Evolutionary conservation across 64 coral and sea anemone genomes (phyloP), one percentile per base, ranked within the genome.

Genomic region (Montipora cactus): DNA sequence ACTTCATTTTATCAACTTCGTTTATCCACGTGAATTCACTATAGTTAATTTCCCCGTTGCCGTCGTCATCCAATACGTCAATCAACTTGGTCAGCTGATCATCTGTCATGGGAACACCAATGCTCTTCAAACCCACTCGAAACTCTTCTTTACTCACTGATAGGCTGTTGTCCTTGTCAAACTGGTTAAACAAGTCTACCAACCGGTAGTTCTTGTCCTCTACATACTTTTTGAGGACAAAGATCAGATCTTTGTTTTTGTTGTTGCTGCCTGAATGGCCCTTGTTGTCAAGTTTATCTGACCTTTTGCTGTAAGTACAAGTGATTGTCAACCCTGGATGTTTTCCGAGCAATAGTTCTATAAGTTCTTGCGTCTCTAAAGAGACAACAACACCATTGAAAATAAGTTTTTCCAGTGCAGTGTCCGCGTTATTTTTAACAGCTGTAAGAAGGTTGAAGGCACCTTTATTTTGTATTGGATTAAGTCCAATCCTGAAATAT

Each of bases 161-260:
- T 82, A 95, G 66, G 49, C 94, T 98, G n/a, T 98, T 90, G 71
- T 98, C 96, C 59, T 98, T 98, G 82, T 98, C 96, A 93, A 98
- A 98, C 94, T 98, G 96, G 77, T 98, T 95, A 77, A 98, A 95
- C 53, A 98, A 70, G 69, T 98, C 93, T 13, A 98, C 47, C 53
- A 98, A 79, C 51, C 96, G 81, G 49, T 94, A 81, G 55, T 98
- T 98, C 86, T 91, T 98, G 3, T 62, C 69, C 46, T 93, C 90
- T 7, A 98, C 91, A 23, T 98, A 98, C 16, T 78, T 72, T 76
- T 90, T 95, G 49, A 98, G 77, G 19, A 93, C 70, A 67, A 88
- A 81, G 44, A 97, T 81, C 2, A 97, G 55, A 3, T 94, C 95
- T 12, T 94, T 91, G 59, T 87, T 91, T 68, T 88, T 97, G 20